A percentile compares a stretch with the other conserved stretches of the same genome.
Evolutionary conservation across 2,113 vertebrate genomes (phyloP).

Genomic region (Smithornis capensis): DNA sequence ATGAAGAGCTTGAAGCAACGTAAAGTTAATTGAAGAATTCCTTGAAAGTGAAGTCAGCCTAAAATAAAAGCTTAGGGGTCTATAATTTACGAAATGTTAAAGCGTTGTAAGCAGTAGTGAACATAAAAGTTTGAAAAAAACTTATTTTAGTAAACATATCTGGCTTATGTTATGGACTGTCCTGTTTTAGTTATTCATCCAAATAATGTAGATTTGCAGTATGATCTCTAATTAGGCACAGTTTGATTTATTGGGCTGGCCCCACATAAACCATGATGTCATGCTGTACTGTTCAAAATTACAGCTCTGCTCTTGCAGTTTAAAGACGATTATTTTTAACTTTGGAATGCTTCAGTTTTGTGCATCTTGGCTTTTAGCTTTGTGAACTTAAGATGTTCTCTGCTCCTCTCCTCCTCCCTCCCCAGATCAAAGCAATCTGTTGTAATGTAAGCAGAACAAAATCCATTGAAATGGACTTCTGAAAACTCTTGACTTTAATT

Average conservation of each 20-base stretch:
- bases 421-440: conserved; percentile 37
- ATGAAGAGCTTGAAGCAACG: conserved; percentile 75
- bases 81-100: conserved; percentile 76
- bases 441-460: conserved; percentile 30
- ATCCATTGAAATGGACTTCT: not conserved
- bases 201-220: conserved; percentile 75
- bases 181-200: conserved; percentile 74
- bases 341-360: conserved; percentile 57
- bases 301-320: conserved; percentile 71
- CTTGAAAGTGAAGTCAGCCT: conserved; percentile 82
- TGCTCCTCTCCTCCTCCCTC: not conserved
- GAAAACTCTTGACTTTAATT: not conserved
- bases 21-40: conserved; percentile 87
- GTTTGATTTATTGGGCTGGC: conserved; percentile 78
- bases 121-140: conserved; percentile 66
- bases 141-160: conserved; percentile 77
- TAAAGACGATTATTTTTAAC: conserved; percentile 76
- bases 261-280: conserved; percentile 80
- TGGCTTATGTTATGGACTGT: conserved; percentile 71
- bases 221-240: conserved; percentile 78
- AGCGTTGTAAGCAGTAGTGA: conserved; percentile 71
- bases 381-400: conserved; percentile 50
- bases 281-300: conserved; percentile 76
- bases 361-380: conserved; percentile 60
- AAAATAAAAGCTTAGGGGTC: conserved; percentile 67